Evolutionary conservation across 2,888 invertebrate genomes (phyloP).

Genomic region (Callosobruchus maculatus): DNA sequence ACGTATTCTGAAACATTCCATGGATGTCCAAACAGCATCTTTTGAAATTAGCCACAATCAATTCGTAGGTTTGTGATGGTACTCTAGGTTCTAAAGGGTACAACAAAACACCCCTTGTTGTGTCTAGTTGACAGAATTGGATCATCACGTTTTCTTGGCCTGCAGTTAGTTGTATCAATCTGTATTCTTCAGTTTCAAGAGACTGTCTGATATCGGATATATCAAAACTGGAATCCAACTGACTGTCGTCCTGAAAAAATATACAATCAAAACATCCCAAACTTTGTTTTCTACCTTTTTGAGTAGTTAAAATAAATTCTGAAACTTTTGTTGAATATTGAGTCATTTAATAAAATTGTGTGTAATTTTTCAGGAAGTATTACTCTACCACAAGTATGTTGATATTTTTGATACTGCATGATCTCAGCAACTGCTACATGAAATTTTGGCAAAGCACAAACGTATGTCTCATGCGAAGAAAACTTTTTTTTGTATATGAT

Average conservation of each 20-base stretch:
- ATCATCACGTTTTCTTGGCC: slow-evolving; percentile 71
- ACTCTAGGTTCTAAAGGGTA: slow-evolving; percentile 53
- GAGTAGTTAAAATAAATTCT: too few relatives aligned
- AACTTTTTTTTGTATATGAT: too few relatives aligned
- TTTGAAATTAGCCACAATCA: slow-evolving; percentile 68
- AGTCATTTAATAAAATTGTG: too few relatives aligned
- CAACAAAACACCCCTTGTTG: slow-evolving; percentile 66
- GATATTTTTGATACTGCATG: too few relatives aligned
- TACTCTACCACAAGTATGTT: too few relatives aligned
- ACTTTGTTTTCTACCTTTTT: background rate
- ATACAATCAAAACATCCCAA: too few relatives aligned
- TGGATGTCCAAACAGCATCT: slow-evolving; percentile 70
- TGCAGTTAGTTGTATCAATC: slow-evolving; percentile 59
- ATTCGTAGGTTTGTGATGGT: slow-evolving; percentile 40
- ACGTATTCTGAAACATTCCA: slow-evolving; percentile 65
- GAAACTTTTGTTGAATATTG: too few relatives aligned
- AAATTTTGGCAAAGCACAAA: too few relatives aligned
- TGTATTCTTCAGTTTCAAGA: slow-evolving; percentile 64
- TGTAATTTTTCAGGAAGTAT: too few relatives aligned
- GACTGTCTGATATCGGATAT: slow-evolving; percentile 70
- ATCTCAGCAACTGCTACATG: too few relatives aligned
- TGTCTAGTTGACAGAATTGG: slow-evolving; percentile 72
- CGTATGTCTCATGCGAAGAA: too few relatives aligned
- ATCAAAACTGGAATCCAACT: slow-evolving; percentile 62
- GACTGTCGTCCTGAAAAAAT: slow-evolving; percentile 59